Conservation (phyloP, 2,113 vertebrate genomes). For the Cryptomyrus ogoouensis region DNA sequence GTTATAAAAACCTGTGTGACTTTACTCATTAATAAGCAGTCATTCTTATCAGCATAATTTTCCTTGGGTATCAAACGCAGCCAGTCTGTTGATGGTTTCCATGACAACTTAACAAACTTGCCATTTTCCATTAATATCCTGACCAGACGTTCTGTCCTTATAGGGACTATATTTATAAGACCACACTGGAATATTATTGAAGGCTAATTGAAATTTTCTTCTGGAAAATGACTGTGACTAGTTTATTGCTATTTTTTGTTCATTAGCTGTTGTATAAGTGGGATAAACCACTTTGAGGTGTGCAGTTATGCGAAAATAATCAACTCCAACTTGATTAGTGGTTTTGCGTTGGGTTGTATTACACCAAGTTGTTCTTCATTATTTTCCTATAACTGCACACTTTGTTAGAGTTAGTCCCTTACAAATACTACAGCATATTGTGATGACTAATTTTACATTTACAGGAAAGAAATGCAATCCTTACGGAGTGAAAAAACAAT, state of each 20-base stretch:
- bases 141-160: not conserved
- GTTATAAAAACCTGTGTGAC: not conserved
- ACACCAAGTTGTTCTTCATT: not conserved
- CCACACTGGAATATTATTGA: not conserved
- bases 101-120: not conserved
- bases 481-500: not conserved
- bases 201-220: not conserved
- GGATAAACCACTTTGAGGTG: not conserved
- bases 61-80: not conserved
- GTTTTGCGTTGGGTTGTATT: not conserved
- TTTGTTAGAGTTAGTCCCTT: not conserved
- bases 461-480: not conserved
- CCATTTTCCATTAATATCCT: not conserved
- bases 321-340: not conserved
- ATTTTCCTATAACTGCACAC: not conserved
- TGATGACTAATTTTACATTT: not conserved
- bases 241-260: not conserved
- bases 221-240: not conserved
- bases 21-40: not conserved
- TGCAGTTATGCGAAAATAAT: not conserved
- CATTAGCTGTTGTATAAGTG: not conserved
- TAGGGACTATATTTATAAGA: not conserved
- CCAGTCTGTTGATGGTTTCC: not conserved
- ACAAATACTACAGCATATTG: not conserved
- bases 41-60: not conserved